Evolutionary conservation across 2,113 vertebrate species (phyloP), one percentile per base, ranked within the genome.

Genomic region (Mesoclemmys tuberculata): DNA sequence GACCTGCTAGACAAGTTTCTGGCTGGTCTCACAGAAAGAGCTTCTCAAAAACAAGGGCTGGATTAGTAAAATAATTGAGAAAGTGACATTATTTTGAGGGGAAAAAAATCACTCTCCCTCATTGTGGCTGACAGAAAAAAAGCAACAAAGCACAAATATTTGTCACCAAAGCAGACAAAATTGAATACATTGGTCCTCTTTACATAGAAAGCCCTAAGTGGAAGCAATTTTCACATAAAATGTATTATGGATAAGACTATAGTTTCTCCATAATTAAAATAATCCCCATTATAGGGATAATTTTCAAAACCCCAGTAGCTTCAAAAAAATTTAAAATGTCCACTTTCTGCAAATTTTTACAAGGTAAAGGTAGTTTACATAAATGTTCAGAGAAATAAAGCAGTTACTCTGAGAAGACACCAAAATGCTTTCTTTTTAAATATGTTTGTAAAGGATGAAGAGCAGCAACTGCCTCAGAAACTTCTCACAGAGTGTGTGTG

Each of bases 141-240:
- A 54, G 51, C 88, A 80, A 12, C 51, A 52, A 93, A 94, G 55
- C 44, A 91, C 35, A 52, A 56, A 56, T 26, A 54, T 56, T 56
- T 95, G 87, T 64, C 85, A 91, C 89, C 44, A 89, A 87, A 87
- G 87, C 46, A 85, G 61, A 64, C 41, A 92, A 86, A 93, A 94
- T 95, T 19, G 64, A 68, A 82, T 8, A 71, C 75, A 86, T 38
- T 84, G 85, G 54, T 16, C 92, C 56, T 77, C 41, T 92, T 92
- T 58, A 91, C 52, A 94, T 83, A 46, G 90, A 54, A 86, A 89
- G 87, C 49, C 89, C 16, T 41, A 96, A 92, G 83, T 61, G 89
- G 41, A 54, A 92, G 71, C 29, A 91, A 84, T 95, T 78, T 19
- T 61, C 44, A 85, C 61, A 64, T 31, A 64, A 93, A 95, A 92